Evolutionary conservation across 2,797 vertebrate species (phyloP).

Genomic region (Channa striata): DNA sequence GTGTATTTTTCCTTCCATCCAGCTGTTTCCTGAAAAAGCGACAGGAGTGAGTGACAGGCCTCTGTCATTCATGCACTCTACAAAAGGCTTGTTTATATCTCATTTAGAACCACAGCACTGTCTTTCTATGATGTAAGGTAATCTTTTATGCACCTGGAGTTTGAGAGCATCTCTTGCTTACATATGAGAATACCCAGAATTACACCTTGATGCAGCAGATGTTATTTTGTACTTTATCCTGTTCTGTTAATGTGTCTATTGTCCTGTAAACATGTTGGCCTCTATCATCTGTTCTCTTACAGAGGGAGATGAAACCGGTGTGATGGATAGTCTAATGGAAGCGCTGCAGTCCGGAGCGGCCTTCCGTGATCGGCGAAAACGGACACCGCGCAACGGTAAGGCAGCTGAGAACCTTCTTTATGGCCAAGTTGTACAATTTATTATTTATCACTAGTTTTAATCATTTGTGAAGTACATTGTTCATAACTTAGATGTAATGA

Average conservation of each 20-base stretch:
- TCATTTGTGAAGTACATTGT: background rate
- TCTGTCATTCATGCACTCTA: slow-evolving; percentile 29
- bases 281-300: slow-evolving; percentile 56
- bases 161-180: background rate
- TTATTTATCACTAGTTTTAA: background rate
- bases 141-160: slow-evolving; percentile 18
- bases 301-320: slow-evolving; percentile 98
- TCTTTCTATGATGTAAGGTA: slow-evolving; percentile 9
- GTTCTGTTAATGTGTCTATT: slow-evolving; percentile 4
- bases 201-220: slow-evolving; percentile 1
- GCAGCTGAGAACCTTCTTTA: slow-evolving; percentile 4
- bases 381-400: slow-evolving; percentile 92
- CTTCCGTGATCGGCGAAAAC: slow-evolving; percentile 96
- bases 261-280: slow-evolving; percentile 42
- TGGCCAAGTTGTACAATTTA: background rate
- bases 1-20: slow-evolving; percentile 67
- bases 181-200: background rate
- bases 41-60: slow-evolving; percentile 46
- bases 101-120: slow-evolving; percentile 4
- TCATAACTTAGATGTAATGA: slow-evolving; percentile 5
- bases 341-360: slow-evolving; percentile 97
- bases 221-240: background rate
- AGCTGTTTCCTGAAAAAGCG: slow-evolving; percentile 55
- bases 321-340: slow-evolving; percentile 99
- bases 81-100: slow-evolving; percentile 41